Conservation (phyloP, 2,888 invertebrate genomes). For the Macrosiphum euphorbiae region DNA sequence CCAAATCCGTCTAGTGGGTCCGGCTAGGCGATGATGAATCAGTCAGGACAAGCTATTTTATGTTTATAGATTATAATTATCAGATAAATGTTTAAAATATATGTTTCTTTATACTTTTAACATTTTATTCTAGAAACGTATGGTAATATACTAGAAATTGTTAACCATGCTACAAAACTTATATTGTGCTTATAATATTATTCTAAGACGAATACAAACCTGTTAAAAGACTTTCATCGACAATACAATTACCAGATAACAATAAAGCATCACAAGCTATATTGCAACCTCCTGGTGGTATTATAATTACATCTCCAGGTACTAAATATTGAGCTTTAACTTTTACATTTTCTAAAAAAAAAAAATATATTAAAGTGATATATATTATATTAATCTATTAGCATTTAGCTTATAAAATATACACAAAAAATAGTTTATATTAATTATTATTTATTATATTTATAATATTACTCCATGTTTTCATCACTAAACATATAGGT, state of each 20-base stretch:
- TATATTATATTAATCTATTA: background rate
- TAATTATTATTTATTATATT: background rate
- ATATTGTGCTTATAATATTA: background rate
- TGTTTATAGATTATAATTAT: background rate
- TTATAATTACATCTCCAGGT: constrained; percentile 90
- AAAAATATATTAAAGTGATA: background rate
- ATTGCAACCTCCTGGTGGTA: constrained; percentile 85
- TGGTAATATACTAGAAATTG: background rate
- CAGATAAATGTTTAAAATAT: background rate
- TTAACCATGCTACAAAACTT: background rate
- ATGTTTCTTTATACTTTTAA: background rate
- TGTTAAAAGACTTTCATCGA: constrained; percentile 97
- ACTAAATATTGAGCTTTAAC: constrained; percentile 83
- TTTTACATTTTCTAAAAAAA: constrained; percentile 69
- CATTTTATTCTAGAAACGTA: background rate
- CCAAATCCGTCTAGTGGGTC: no score
- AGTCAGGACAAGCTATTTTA: no score
- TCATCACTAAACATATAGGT: no score
- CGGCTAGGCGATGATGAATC: no score
- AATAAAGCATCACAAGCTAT: constrained; percentile 94
- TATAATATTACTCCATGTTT: no score
- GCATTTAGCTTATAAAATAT: background rate
- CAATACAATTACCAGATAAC: constrained; percentile 87
- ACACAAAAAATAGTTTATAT: background rate
- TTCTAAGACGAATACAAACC: constrained; percentile 72